Percentiles rank a stretch among this genome's conserved stretches.
Evolutionary conservation across 2,113 vertebrate genomes (phyloP).

Genomic region (Tonatia bakeri): DNA sequence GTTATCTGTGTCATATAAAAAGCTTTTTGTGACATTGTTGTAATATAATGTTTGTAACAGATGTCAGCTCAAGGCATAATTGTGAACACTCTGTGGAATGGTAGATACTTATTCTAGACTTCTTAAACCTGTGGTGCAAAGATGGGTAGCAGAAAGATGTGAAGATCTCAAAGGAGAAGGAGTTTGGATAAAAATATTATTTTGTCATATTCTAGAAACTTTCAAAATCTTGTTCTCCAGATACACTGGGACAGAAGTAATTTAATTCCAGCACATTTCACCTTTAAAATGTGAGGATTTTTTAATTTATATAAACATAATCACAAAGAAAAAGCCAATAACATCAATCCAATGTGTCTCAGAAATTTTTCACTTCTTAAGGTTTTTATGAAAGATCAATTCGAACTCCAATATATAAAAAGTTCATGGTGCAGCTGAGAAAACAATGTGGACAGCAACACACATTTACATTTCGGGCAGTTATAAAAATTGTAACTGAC

Average conservation of each 20-base stretch:
- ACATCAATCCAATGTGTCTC: neutral
- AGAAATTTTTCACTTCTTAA: constrained; percentile 27
- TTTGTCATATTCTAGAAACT: constrained; percentile 12
- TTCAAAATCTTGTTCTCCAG: neutral
- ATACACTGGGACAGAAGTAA: neutral
- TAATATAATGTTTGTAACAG: neutral
- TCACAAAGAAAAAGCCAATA: constrained; percentile 6
- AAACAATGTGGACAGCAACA: neutral
- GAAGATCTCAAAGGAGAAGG: neutral
- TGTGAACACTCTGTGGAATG: neutral
- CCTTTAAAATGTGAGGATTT: neutral
- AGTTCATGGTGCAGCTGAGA: neutral
- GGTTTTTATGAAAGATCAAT: neutral
- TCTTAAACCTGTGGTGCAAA: neutral
- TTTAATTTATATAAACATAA: constrained; percentile 9
- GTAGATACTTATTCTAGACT: neutral
- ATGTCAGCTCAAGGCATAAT: neutral
- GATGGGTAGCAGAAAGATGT: neutral
- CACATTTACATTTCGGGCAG: neutral
- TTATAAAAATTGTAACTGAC: neutral
- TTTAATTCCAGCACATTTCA: neutral
- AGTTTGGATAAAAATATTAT: neutral
- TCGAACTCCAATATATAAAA: neutral
- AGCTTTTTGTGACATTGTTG: neutral
- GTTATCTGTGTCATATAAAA: neutral